A percentile compares a stretch with the other conserved stretches of the same genome.
Conservation (phyloP, 2,888 invertebrate genomes). For the Rhagophthalmus giganteus region DNA sequence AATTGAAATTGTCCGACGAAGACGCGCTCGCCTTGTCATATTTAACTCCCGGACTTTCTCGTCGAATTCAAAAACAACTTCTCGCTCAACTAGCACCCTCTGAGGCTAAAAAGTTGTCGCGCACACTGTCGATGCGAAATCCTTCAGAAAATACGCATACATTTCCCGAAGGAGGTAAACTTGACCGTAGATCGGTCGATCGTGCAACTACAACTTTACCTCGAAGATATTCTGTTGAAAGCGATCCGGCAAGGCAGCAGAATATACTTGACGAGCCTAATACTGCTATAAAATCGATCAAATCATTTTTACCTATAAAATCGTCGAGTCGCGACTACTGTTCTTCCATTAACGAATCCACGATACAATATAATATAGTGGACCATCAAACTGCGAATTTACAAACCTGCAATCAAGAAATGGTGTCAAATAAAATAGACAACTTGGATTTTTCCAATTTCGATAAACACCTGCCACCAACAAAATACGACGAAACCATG, state of each 20-base stretch:
- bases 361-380: too few relatives aligned
- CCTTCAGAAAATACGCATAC: conserved; percentile 35
- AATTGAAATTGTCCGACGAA: conserved; percentile 69
- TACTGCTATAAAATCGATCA: conserved; percentile 12
- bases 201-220: conserved; percentile 51
- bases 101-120: conserved; percentile 67
- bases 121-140: conserved; percentile 63
- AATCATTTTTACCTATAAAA: conserved; percentile 46
- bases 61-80: conserved; percentile 71
- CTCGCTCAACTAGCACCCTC: conserved; percentile 71
- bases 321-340: conserved; percentile 12
- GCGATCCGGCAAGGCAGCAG: conserved; percentile 29
- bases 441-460: conserved; percentile 6
- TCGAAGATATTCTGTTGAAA: conserved; percentile 52
- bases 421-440: not conserved
- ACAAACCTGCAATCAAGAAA: not conserved
- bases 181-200: conserved; percentile 37
- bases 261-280: conserved; percentile 4
- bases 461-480: conserved; percentile 18
- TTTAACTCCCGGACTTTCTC: conserved; percentile 71
- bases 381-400: not conserved
- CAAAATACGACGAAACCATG: conserved; percentile 20
- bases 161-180: conserved; percentile 13
- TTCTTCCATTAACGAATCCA: conserved; percentile 2
- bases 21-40: conserved; percentile 71